These are phyloP conservation scores for Bombus sibiricus DNA, from an alignment of 1,140 invertebrate genomes.

Conservation along the genomic window DNA sequence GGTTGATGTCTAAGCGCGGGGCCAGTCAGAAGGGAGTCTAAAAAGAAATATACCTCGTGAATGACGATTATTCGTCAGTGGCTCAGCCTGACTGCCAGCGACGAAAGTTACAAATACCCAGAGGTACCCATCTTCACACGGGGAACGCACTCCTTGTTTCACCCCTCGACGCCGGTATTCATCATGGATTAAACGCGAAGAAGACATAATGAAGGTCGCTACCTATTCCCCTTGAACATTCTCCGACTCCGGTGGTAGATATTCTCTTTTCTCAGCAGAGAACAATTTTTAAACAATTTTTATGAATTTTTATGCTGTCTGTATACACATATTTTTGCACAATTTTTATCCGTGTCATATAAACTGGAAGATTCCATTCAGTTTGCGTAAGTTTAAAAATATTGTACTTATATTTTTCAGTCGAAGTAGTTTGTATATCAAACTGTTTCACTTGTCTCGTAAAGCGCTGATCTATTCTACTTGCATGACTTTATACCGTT, in stretches of 20 bases:
- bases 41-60: constrained; percentile 46
- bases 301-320: background rate
- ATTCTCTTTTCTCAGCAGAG: background rate
- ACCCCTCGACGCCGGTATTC: constrained; percentile 40
- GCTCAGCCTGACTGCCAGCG: constrained; percentile 20
- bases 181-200: constrained; percentile 62
- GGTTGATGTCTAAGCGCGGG: constrained; percentile 14
- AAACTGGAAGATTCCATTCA: background rate
- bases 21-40: constrained; percentile 22
- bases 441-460: background rate
- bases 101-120: constrained; percentile 58
- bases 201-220: constrained; percentile 57
- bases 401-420: background rate
- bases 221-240: constrained; percentile 23
- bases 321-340: background rate
- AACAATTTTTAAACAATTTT: background rate
- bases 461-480: background rate
- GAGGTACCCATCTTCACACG: constrained; percentile 5
- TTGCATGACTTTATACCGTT: background rate
- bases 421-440: background rate
- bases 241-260: background rate
- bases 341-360: background rate
- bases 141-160: constrained; percentile 23
- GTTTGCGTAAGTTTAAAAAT: background rate
- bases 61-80: constrained; percentile 59